phyloP scores from a whole-genome alignment of 2,888 invertebrate species.

The Apodemia duryi region DNA sequence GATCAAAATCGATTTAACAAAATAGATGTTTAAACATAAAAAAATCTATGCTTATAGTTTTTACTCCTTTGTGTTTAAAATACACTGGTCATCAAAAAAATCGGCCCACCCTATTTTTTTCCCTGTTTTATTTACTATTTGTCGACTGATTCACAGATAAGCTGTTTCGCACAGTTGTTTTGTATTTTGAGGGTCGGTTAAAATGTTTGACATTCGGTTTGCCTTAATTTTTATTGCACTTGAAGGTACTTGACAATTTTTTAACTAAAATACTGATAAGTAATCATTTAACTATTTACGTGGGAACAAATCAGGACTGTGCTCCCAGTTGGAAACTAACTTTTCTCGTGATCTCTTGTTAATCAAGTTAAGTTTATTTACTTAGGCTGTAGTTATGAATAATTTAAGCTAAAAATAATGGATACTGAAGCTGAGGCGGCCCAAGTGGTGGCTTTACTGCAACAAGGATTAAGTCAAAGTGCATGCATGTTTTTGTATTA shows the following conservation, averaged over 20 bases:
- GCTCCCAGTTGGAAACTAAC: not conserved
- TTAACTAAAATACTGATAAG: not conserved
- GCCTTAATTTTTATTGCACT: not conserved
- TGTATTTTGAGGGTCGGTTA: not conserved
- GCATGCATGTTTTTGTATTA: too few species aligned
- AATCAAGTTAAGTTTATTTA: not conserved
- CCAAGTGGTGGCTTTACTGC: not conserved
- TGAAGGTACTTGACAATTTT: slow-evolving; percentile 1
- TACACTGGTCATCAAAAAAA: too few species aligned
- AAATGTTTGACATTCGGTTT: not conserved
- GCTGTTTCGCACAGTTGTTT: slow-evolving; percentile 11
- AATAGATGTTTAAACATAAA: too few species aligned
- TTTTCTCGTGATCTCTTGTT: slow-evolving; percentile 1
- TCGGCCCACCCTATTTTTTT: too few species aligned
- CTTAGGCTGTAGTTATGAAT: slow-evolving; percentile 1
- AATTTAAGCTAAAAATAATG: not conserved
- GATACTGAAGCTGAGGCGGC: slow-evolving; percentile 15
- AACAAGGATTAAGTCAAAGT: not conserved
- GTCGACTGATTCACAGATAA: not conserved
- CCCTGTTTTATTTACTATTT: not conserved
- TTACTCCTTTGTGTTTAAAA: too few species aligned
- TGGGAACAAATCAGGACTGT: not conserved
- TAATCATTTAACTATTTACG: not conserved
- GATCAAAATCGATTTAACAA: too few species aligned
- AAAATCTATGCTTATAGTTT: too few species aligned